Base-by-base conservation (phyloP, 2,797 vertebrate species). In the Mus caroli region DNA sequence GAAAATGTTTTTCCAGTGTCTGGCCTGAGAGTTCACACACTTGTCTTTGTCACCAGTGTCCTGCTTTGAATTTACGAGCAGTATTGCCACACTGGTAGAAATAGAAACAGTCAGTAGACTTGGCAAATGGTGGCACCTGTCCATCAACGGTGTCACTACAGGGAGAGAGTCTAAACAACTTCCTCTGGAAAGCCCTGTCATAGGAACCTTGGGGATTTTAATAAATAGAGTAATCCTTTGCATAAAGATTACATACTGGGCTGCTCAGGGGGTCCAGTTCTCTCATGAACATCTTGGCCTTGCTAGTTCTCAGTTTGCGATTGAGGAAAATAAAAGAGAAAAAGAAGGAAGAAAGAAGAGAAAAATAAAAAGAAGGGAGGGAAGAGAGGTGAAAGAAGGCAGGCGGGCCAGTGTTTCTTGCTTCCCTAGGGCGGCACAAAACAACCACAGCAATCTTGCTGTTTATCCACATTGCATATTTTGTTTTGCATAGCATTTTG, bases 11-110 rank as follows among this genome's bases (percentile, higher is more conserved):
- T 87, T 87, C 83, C 69, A 91, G 52, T 31, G 92, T 96, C 96
- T 94, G 88, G 92, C 90, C n/a, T 58, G 64, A 46, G 86, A 73
- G 79, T 90, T 94, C 94, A 92, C 95, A 96, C 79, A 89, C 95
- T 92, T 58, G 17, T 95, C 95, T 62, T 78, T 88, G 95, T 97
- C 83, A 89, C 79, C 14, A 24, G 82, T 58, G 82, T 82, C 90
- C 56, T 80, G 64, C 60, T 67, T 93, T 94, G 93, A 93, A 92
- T 95, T 97, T 95, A 95, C 1, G 71, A 91, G 79, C 64, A n/a
- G n/a, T 80, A 86, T 91, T 91, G 62, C 90, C 88, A 92, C 62
- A 20, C 60, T 26, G 88, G 34, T 64, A 52, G 82, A 78, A 86
- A 88, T 0, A 79, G 95, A 92, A 94, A 73, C 31, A 82, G 64